These are phyloP conservation scores for Zosterops borbonicus DNA, from an alignment of 2,113 vertebrate species.

Conservation along the genomic window DNA sequence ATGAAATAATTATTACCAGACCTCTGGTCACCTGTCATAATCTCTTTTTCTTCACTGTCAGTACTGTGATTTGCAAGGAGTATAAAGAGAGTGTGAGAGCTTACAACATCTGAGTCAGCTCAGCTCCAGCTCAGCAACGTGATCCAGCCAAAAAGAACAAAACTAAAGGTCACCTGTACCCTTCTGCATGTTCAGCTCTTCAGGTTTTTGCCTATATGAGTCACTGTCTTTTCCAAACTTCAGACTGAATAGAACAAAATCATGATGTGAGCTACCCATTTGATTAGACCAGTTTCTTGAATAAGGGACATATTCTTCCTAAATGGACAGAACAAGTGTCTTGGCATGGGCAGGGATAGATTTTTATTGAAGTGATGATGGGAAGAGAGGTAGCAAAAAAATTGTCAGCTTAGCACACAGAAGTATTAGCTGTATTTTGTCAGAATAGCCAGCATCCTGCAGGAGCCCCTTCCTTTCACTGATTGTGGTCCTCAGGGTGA, in stretches of 20 bases:
- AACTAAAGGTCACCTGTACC: constrained; percentile 3
- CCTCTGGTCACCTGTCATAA: background rate
- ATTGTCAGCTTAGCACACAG: background rate
- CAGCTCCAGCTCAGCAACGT: background rate
- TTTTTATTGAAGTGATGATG: background rate
- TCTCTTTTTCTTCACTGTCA: background rate
- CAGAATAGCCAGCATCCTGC: background rate
- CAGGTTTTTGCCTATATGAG: background rate
- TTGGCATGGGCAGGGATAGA: background rate
- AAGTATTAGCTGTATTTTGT: background rate
- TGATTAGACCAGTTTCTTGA: background rate
- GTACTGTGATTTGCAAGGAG: background rate
- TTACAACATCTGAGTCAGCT: background rate
- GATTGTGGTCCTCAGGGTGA: fast-evolving
- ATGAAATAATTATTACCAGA: background rate
- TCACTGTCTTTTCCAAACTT: background rate
- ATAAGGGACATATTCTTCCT: background rate
- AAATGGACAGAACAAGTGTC: background rate
- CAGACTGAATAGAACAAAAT: background rate
- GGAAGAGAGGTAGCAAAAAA: background rate
- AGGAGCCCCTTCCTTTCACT: background rate
- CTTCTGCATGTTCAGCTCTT: background rate
- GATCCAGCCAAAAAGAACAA: background rate
- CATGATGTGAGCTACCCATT: background rate
- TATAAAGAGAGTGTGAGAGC: background rate